phyloP scores from a whole-genome alignment of 1,140 invertebrate species.

The Drosophila cardini region DNA sequence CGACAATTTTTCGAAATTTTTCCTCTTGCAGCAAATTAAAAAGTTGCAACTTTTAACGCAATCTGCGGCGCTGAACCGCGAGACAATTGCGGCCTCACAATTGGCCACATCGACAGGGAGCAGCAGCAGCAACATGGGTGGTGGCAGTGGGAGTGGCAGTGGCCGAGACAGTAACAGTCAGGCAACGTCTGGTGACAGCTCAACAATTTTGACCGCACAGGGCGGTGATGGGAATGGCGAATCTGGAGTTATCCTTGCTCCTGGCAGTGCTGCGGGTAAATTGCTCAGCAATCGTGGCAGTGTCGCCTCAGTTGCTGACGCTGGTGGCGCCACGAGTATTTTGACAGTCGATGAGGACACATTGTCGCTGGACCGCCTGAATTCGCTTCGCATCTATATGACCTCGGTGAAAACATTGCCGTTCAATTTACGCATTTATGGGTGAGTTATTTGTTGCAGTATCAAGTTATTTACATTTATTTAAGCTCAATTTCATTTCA shows the following conservation, averaged over 20 bases:
- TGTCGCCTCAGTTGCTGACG: neutral
- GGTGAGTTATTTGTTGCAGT: slow-evolving; percentile 62
- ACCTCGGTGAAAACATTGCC: slow-evolving; percentile 83
- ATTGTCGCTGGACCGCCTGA: slow-evolving; percentile 79
- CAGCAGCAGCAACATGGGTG: slow-evolving; percentile 21
- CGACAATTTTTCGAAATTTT: slow-evolving; percentile 26
- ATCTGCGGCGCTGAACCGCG: slow-evolving; percentile 82
- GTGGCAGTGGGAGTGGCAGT: slow-evolving; percentile 39
- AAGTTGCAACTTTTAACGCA: slow-evolving; percentile 84
- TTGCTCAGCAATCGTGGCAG: slow-evolving; percentile 48
- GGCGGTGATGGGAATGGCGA: slow-evolving; percentile 36
- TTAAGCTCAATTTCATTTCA: slow-evolving; percentile 32
- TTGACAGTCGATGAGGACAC: slow-evolving; percentile 82
- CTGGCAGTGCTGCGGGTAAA: slow-evolving; percentile 46
- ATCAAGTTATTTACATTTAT: slow-evolving; percentile 19
- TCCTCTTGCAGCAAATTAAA: slow-evolving; percentile 82
- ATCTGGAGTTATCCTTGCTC: slow-evolving; percentile 18
- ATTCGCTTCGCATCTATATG: slow-evolving; percentile 83
- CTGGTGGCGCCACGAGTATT: slow-evolving; percentile 59
- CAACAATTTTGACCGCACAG: slow-evolving; percentile 71
- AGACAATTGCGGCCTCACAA: slow-evolving; percentile 84
- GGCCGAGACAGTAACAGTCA: slow-evolving; percentile 37
- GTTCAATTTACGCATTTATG: slow-evolving; percentile 84
- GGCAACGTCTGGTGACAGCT: slow-evolving; percentile 53
- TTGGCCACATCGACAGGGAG: slow-evolving; percentile 82